phyloP scores from a whole-genome alignment of 2,888 invertebrate species.

The Conistra vaccinii region DNA sequence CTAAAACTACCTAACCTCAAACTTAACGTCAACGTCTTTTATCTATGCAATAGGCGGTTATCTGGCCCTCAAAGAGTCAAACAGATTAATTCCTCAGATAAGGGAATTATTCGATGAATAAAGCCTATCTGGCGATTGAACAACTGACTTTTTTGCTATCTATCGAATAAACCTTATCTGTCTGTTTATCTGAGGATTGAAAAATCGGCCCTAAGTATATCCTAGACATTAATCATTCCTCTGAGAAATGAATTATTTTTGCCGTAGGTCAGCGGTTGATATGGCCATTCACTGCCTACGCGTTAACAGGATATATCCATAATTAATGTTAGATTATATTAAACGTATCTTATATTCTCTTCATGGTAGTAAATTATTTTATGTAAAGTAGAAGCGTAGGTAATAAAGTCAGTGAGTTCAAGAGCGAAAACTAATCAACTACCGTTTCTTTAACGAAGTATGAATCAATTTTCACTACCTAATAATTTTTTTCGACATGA shows the following conservation, averaged over 20 bases:
- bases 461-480: slow-evolving; percentile 53
- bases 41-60: too few species aligned
- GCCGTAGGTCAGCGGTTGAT: slow-evolving; percentile 59
- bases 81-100: too few species aligned
- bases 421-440: slow-evolving; percentile 38
- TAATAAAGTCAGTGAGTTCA: slow-evolving; percentile 17
- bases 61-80: too few species aligned
- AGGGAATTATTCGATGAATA: too few species aligned
- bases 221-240: slow-evolving; percentile 54
- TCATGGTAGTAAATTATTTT: slow-evolving; percentile 14
- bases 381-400: slow-evolving; percentile 24
- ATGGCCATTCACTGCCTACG: slow-evolving; percentile 47
- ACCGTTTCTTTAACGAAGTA: slow-evolving; percentile 33
- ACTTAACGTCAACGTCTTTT: too few species aligned
- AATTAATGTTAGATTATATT: slow-evolving; percentile 45
- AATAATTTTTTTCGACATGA: slow-evolving; percentile 63
- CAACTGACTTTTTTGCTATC: too few species aligned
- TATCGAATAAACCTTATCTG: too few species aligned
- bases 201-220: too few species aligned
- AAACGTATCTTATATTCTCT: slow-evolving; percentile 21
- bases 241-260: slow-evolving; percentile 55
- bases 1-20: too few species aligned
- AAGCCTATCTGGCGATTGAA: too few species aligned
- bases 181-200: too few species aligned
- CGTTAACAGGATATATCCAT: slow-evolving; percentile 46